Conservation (phyloP, 2,113 vertebrate genomes). For the Pygoscelis adeliae region DNA sequence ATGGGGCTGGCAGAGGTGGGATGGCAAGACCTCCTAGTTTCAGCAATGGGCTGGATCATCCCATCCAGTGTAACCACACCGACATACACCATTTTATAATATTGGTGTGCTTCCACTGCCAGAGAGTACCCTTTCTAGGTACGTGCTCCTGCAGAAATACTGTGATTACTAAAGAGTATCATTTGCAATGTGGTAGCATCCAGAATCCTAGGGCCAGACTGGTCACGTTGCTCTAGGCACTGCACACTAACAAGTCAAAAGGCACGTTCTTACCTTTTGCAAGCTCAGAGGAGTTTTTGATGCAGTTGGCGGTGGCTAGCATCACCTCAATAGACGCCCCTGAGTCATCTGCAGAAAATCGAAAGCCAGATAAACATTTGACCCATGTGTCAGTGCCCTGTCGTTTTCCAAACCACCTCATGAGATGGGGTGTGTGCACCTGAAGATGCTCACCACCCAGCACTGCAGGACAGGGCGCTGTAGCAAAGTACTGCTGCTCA, state of each 20-base stretch:
- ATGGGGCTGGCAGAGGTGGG: background rate
- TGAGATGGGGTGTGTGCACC: background rate
- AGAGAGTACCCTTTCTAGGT: background rate
- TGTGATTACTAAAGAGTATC: background rate
- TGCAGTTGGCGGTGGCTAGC: background rate
- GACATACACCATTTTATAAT: accelerated
- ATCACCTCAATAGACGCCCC: background rate
- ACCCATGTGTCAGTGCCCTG: background rate
- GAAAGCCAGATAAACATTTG: background rate
- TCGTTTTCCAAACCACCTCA: background rate
- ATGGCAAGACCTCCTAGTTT: background rate
- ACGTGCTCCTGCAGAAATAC: background rate
- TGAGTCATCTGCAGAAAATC: background rate
- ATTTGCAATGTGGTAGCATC: background rate
- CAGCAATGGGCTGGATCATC: background rate
- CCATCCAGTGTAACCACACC: background rate
- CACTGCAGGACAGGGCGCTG: background rate
- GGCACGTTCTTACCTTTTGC: background rate
- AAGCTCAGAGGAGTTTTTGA: background rate
- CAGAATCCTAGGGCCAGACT: background rate
- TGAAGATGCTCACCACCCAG: background rate
- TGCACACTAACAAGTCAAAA: background rate
- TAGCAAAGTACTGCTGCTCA: background rate
- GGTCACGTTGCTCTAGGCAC: background rate
- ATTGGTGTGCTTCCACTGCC: background rate